Conservation (phyloP, 1,140 invertebrate species). For the Vanessa atalanta region DNA sequence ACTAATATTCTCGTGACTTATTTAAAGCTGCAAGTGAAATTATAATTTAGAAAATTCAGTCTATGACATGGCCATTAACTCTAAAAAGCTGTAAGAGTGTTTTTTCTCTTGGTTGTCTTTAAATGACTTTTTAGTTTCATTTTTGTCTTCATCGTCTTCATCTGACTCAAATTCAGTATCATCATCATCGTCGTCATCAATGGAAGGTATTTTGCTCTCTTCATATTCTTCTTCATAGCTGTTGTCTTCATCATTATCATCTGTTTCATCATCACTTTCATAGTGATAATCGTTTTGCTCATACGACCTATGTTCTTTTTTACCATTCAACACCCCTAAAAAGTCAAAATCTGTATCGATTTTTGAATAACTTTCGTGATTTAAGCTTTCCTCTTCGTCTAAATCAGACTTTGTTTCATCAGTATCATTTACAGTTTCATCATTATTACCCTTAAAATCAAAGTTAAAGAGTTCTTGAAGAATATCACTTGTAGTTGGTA, state of each 20-base stretch:
- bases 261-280: conserved; percentile 36
- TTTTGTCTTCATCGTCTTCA: conserved; percentile 49
- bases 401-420: conserved; percentile 40
- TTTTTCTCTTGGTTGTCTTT: conserved; percentile 48
- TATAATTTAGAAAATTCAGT: conserved; percentile 52
- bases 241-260: conserved; percentile 37
- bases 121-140: conserved; percentile 33
- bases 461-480: conserved; percentile 59
- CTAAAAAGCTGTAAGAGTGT: conserved; percentile 63
- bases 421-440: conserved; percentile 33
- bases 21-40: conserved; percentile 57
- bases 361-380: conserved; percentile 54
- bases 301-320: conserved; percentile 34
- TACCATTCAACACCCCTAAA: conserved; percentile 51
- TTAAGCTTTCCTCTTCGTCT: conserved; percentile 51
- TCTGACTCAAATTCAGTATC: conserved; percentile 35
- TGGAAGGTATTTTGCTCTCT: conserved; percentile 29
- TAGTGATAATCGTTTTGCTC: conserved; percentile 46
- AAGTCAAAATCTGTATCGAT: conserved; percentile 64
- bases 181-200: conserved; percentile 32
- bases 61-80: conserved; percentile 76
- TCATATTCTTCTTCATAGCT: conserved; percentile 41
- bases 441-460: conserved; percentile 53
- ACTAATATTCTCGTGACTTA: conserved; percentile 32
- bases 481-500: conserved; percentile 45